Conservation (phyloP, 2,113 vertebrate genomes). For the Climacteris rufus region DNA sequence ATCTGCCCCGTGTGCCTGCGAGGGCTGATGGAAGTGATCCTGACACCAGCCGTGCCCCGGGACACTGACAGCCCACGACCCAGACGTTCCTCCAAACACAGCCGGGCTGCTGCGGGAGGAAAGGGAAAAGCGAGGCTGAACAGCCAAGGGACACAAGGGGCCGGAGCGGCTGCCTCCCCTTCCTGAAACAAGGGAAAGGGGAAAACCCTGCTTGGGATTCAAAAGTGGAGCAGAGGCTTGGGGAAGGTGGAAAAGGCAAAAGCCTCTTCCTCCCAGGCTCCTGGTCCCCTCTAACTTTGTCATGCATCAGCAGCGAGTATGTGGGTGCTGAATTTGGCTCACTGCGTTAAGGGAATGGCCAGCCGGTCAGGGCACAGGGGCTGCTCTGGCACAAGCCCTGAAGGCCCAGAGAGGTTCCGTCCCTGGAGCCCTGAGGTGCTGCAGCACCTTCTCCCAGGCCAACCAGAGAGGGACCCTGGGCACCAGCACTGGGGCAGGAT, state of each 20-base stretch:
- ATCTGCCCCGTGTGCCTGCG: rapidly evolving
- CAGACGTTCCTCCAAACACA: rapidly evolving
- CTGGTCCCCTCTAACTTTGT: background rate
- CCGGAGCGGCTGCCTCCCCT: background rate
- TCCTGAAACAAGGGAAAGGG: background rate
- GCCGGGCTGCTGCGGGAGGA: background rate
- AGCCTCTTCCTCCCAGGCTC: background rate
- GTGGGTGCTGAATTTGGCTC: background rate
- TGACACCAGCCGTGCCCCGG: background rate
- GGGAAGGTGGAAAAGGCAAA: background rate
- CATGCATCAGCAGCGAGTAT: rapidly evolving
- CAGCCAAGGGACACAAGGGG: too few relatives aligned
- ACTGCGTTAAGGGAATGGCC: rapidly evolving
- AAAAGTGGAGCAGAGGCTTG: background rate
- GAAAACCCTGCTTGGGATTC: background rate
- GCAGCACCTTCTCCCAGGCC: rapidly evolving
- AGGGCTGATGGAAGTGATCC: background rate
- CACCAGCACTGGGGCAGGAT: background rate
- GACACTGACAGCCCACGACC: rapidly evolving
- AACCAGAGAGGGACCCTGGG: background rate
- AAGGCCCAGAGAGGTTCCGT: rapidly evolving
- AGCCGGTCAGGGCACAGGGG: background rate
- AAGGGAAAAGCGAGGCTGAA: rapidly evolving
- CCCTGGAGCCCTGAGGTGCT: background rate
- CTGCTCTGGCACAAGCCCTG: rapidly evolving